Conservation (phyloP, 2,888 invertebrate genomes). For the Ariolimax columbianus region DNA sequence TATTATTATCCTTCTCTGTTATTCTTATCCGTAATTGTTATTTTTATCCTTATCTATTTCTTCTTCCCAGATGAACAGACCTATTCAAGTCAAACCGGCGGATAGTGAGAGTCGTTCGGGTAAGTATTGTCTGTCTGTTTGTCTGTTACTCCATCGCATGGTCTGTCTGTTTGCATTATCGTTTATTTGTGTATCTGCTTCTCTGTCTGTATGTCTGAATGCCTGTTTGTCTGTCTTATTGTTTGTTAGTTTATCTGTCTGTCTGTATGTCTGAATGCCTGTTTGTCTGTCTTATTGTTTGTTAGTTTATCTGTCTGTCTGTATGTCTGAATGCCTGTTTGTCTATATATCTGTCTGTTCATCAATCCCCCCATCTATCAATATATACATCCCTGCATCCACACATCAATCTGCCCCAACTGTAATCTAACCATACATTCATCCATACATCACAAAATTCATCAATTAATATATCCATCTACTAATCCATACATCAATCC, state of each 20-base stretch:
- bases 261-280: background rate
- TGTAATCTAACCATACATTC: background rate
- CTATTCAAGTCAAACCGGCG: conserved; percentile 99
- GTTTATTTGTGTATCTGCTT: background rate
- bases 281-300: background rate
- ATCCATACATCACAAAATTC: too few relatives aligned
- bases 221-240: background rate
- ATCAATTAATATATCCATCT: too few relatives aligned
- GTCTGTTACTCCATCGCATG: too few relatives aligned
- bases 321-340: background rate
- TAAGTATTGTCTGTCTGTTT: conserved; percentile 81
- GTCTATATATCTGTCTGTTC: background rate
- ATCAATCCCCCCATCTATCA: background rate
- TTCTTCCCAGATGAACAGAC: conserved; percentile 95
- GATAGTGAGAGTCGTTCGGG: conserved; percentile 99
- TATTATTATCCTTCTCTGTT: too few relatives aligned
- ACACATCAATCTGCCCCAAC: background rate
- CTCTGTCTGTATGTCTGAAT: background rate
- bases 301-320: background rate
- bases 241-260: background rate
- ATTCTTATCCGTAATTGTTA: too few relatives aligned
- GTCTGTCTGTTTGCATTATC: background rate
- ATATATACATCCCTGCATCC: background rate
- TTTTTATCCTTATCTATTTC: background rate
- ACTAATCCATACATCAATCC: too few relatives aligned